A percentile compares a stretch with the other conserved stretches of the same genome.
Evolutionary conservation across 2,113 vertebrate species (phyloP).

Genomic region (Vidua chalybeata): DNA sequence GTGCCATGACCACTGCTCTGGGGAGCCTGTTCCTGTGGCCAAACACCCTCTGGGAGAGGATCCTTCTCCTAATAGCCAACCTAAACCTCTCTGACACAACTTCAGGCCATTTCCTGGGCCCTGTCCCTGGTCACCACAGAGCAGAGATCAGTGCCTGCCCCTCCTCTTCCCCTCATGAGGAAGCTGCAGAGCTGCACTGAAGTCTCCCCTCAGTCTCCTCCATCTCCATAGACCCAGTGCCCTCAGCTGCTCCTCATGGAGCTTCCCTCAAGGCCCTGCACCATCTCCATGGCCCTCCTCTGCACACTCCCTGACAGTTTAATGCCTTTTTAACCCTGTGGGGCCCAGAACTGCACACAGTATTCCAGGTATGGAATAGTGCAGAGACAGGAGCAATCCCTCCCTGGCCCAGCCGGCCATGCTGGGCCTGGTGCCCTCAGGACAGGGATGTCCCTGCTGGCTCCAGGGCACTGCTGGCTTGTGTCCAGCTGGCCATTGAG

Average conservation of each 20-base stretch:
- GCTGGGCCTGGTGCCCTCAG: too few species aligned
- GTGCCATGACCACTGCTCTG: neutral
- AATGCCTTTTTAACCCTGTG: fast-evolving
- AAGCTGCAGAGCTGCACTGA: neutral
- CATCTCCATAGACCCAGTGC: neutral
- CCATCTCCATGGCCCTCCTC: neutral
- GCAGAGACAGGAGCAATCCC: neutral
- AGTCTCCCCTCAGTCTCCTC: neutral
- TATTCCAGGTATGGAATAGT: neutral
- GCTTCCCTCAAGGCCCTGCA: neutral
- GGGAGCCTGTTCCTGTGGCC: neutral
- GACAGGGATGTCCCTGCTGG: neutral
- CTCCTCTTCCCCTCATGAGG: neutral
- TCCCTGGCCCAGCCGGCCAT: neutral
- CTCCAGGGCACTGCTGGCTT: neutral
- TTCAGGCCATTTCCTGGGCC: neutral
- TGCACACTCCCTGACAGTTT: fast-evolving
- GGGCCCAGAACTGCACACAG: too few species aligned
- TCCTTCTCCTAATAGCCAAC: neutral
- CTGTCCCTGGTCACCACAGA: neutral
- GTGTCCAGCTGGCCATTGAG: fast-evolving
- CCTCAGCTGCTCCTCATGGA: fast-evolving
- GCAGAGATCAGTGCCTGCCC: neutral
- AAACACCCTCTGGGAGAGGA: neutral
- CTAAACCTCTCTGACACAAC: neutral